These are phyloP conservation scores for Ectropis grisescens DNA, from an alignment of 1,140 invertebrate species.

Conservation along the genomic window DNA sequence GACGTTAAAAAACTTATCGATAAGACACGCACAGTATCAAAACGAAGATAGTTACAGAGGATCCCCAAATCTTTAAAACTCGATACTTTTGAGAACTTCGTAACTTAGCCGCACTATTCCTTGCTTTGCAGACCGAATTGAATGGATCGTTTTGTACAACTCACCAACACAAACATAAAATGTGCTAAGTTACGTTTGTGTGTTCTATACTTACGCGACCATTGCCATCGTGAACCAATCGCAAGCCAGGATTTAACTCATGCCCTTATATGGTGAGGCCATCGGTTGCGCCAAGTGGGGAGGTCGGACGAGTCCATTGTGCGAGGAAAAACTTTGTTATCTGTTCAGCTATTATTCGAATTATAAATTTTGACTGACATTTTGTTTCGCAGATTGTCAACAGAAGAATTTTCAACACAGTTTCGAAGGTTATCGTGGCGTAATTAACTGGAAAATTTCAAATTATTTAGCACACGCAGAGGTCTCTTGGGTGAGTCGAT, in stretches of 20 bases:
- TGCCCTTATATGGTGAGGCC: constrained; percentile 84
- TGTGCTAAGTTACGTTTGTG: constrained; percentile 21
- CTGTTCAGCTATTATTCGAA: too few species aligned
- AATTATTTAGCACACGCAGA: constrained; percentile 25
- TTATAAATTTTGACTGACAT: too few species aligned
- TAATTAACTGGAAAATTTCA: constrained; percentile 23
- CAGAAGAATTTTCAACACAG: constrained; percentile 24
- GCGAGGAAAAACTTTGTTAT: constrained; percentile 33
- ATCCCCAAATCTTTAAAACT: too few species aligned
- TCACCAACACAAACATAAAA: constrained; percentile 27
- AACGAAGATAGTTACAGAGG: too few species aligned
- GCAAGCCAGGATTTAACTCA: constrained; percentile 73
- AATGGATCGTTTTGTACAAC: constrained; percentile 45
- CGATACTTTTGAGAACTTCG: constrained; percentile 2
- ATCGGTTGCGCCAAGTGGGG: constrained; percentile 66
- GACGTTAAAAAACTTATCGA: too few species aligned
- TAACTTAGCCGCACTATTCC: constrained; percentile 16
- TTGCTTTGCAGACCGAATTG: constrained; percentile 26
- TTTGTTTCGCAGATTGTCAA: constrained; percentile 10
- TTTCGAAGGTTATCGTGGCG: constrained; percentile 20
- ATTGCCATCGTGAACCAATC: constrained; percentile 73
- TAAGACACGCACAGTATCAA: too few species aligned
- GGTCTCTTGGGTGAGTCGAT: constrained; percentile 43
- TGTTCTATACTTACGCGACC: constrained; percentile 39
- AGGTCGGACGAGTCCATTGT: constrained; percentile 39